A percentile compares a stretch with the other conserved stretches of the same genome.
Evolutionary conservation across 2,113 vertebrate genomes (phyloP).

Genomic region (Clupea harengus): DNA sequence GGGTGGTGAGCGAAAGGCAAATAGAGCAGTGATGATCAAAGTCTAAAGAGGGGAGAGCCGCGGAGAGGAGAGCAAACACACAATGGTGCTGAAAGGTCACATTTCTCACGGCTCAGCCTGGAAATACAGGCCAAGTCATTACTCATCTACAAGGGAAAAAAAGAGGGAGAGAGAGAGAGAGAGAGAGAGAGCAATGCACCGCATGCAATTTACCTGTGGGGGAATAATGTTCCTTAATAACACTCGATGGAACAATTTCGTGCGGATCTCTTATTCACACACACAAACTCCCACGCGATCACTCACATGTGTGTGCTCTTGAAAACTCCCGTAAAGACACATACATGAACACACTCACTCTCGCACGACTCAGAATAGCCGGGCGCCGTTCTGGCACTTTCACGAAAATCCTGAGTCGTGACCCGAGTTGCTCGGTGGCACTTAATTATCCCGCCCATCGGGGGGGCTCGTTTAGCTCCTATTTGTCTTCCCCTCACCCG

Average conservation of each 20-base stretch:
- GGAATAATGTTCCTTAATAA: background rate
- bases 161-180: conserved; percentile 1
- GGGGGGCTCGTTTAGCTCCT: conserved; percentile 51
- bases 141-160: conserved; percentile 10
- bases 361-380: background rate
- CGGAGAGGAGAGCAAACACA: background rate
- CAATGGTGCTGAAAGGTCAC: background rate
- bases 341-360: background rate
- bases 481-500: conserved; percentile 60
- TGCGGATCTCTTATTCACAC: background rate
- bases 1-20: background rate
- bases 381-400: conserved; percentile 10
- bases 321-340: background rate
- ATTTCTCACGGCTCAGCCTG: background rate
- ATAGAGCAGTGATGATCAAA: conserved; percentile 7
- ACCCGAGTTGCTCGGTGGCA: conserved; percentile 59
- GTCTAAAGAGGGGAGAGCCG: background rate
- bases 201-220: conserved; percentile 12
- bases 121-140: conserved; percentile 17
- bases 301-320: background rate
- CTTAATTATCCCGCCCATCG: conserved; percentile 59
- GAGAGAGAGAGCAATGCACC: background rate
- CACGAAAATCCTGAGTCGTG: conserved; percentile 34
- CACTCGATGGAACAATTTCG: background rate
- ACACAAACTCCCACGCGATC: background rate